Base-by-base conservation (phyloP, 2,113 vertebrate genomes). In the Vulpes vulpes region DNA sequence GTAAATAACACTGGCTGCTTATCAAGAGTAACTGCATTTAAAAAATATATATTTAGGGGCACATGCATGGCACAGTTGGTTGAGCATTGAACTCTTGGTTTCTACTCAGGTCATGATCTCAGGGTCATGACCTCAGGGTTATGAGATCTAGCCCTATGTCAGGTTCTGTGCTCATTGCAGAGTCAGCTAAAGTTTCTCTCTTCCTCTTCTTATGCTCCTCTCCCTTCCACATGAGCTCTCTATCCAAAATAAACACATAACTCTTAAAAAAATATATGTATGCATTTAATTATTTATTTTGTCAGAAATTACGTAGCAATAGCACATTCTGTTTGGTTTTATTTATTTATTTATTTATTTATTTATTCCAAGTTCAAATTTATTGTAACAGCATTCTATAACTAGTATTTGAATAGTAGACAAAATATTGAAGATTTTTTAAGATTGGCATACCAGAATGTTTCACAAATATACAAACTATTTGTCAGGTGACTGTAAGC, bases 231-330 rank as follows among this genome's bases (percentile, higher is more conserved):
- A 43, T 43, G 43, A 43, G 43, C 43, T 43, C 43, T 7, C 43
- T 43, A 43, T 43, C 43, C 7, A 43, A 43, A 43, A 43, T 43
- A 43, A 43, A 43, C 7, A 43, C 43, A 43, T 1, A 43, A 43
- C 43, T 43, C 43, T 43, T 43, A 7, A 43, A 43, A 43, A 38
- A 83, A 19, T 11, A 69, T 38, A 60, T 79, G 35, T 55, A 76
- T 82, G 12, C 43, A 69, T 62, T 60, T 95, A 73, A 53, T 27
- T 92, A 67, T 10, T 94, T 85, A 88, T 94, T 95, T 95, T 97
- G 1, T 38, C 73, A 79, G 53, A 81, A 69, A 89, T 16, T 89
- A 2, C 9, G 55, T 38, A 69, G 5, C 10, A 94, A 76, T 79
- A 79, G 7, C 6, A 69, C 12, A 51, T 94, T 92, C 23, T 78